Percentiles rank a stretch among this genome's conserved stretches.
phyloP scores from a whole-genome alignment of 2,113 vertebrate species.

The Gymnobelideus leadbeateri region DNA sequence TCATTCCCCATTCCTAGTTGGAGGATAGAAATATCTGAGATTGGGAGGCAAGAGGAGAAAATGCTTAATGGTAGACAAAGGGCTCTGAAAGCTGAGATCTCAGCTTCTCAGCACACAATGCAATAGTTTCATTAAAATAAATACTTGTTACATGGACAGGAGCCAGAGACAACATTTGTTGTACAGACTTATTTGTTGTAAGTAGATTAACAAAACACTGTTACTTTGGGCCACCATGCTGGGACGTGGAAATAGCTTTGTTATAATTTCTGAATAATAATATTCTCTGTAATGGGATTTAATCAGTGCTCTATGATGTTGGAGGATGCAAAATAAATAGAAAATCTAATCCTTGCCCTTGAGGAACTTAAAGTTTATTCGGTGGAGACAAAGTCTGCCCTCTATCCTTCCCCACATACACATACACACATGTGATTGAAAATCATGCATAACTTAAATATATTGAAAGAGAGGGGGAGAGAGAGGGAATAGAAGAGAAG shows the following conservation, averaged over 20 bases:
- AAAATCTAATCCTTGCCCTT: slow-evolving; percentile 10
- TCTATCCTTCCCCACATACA: not conserved
- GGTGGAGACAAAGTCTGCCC: not conserved
- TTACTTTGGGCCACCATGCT: slow-evolving; percentile 10
- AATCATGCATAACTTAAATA: not conserved
- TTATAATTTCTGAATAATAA: slow-evolving; percentile 9
- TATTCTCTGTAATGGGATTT: slow-evolving; percentile 37
- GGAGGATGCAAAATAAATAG: slow-evolving; percentile 16
- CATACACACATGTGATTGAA: not conserved
- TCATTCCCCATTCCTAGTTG: not conserved
- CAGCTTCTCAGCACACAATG: not conserved
- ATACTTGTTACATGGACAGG: not conserved
- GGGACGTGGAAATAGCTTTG: slow-evolving; percentile 26
- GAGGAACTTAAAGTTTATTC: not conserved
- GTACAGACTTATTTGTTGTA: slow-evolving; percentile 24
- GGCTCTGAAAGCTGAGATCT: not conserved
- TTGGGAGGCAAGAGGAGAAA: slow-evolving; percentile 27
- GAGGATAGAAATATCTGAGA: not conserved
- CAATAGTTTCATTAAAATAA: not conserved
- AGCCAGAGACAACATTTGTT: slow-evolving; percentile 22
- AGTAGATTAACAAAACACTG: not conserved
- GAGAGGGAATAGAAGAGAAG: not conserved
- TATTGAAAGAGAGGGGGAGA: not conserved
- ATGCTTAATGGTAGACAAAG: not conserved
- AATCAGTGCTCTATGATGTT: slow-evolving; percentile 14